phyloP scores from a whole-genome alignment of 2,888 invertebrate species.

The Trichogramma evanescens region DNA sequence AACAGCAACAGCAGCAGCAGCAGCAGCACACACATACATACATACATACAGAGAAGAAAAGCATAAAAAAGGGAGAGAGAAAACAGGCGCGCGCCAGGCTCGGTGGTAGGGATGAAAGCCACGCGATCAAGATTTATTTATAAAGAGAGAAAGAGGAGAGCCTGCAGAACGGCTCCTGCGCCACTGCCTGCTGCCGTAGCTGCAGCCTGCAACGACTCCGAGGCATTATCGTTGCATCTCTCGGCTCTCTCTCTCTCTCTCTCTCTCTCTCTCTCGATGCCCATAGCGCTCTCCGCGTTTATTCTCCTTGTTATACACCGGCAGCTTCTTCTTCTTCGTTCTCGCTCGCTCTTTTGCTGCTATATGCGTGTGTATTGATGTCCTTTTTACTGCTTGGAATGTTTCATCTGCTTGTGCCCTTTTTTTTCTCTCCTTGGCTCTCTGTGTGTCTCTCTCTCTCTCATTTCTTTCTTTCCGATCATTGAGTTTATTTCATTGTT shows the following conservation, averaged over 20 bases:
- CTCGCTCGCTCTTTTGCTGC: conserved; percentile 17
- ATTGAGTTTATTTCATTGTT: too few species aligned
- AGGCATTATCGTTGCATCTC: too few species aligned
- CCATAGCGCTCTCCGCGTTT: too few species aligned
- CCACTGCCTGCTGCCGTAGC: conserved; percentile 11
- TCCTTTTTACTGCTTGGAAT: background rate
- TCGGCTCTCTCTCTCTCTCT: too few species aligned
- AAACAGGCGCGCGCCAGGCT: conserved; percentile 24
- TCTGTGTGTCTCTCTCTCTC: background rate
- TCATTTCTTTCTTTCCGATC: too few species aligned
- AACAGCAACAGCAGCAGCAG: background rate
- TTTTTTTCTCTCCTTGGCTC: conserved; percentile 11
- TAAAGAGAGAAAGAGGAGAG: conserved; percentile 34
- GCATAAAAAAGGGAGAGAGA: conserved; percentile 24
- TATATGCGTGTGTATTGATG: conserved; percentile 14
- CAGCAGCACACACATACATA: background rate
- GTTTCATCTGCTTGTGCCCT: conserved; percentile 22
- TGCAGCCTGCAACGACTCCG: background rate
- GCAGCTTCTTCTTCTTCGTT: too few species aligned
- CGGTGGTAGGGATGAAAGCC: conserved; percentile 42
- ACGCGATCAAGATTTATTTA: conserved; percentile 49
- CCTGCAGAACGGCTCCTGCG: conserved; percentile 17
- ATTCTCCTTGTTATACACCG: too few species aligned
- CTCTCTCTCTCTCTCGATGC: too few species aligned
- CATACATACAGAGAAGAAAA: conserved; percentile 4